A percentile compares a stretch with the other conserved stretches of the same genome.
phyloP scores from a whole-genome alignment of 2,888 invertebrate genomes.

The Drosophila borealis region DNA sequence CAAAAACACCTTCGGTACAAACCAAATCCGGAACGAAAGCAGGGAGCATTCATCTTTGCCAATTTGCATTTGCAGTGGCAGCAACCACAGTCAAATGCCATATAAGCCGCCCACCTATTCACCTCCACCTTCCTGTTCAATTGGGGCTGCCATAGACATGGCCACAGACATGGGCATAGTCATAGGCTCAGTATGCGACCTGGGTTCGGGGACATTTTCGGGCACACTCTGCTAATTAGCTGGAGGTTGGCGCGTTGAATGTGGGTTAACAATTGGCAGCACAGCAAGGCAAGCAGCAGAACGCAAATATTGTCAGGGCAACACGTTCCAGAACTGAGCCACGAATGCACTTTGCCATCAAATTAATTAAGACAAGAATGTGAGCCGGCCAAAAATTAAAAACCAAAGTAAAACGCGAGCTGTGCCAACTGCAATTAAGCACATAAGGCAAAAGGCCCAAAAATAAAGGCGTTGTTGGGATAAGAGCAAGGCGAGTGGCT shows the following conservation, averaged over 20 bases:
- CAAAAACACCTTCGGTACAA: slow-evolving; percentile 14
- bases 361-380: slow-evolving; percentile 72
- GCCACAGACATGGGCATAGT: slow-evolving; percentile 7
- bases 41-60: slow-evolving; percentile 58
- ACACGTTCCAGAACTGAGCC: slow-evolving; percentile 32
- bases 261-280: slow-evolving; percentile 58
- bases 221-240: slow-evolving; percentile 76
- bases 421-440: slow-evolving; percentile 6
- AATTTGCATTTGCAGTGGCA: slow-evolving; percentile 68
- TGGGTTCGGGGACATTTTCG: slow-evolving; percentile 7
- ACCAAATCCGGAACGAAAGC: slow-evolving; percentile 36
- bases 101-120: slow-evolving; percentile 43
- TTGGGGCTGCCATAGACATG: background rate
- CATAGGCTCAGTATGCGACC: slow-evolving; percentile 18
- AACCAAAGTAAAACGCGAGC: slow-evolving; percentile 13
- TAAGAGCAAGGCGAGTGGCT: slow-evolving; percentile 12
- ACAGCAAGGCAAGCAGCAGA: slow-evolving; percentile 11
- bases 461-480: slow-evolving; percentile 1
- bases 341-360: slow-evolving; percentile 68
- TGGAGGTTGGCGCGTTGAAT: slow-evolving; percentile 61
- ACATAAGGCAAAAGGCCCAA: slow-evolving; percentile 12
- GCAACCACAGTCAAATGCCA: slow-evolving; percentile 38
- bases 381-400: slow-evolving; percentile 36
- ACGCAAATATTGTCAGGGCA: slow-evolving; percentile 42
- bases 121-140: background rate